Evolutionary conservation across 1,140 invertebrate species (phyloP).

Genomic region (Micrasema minimum): DNA sequence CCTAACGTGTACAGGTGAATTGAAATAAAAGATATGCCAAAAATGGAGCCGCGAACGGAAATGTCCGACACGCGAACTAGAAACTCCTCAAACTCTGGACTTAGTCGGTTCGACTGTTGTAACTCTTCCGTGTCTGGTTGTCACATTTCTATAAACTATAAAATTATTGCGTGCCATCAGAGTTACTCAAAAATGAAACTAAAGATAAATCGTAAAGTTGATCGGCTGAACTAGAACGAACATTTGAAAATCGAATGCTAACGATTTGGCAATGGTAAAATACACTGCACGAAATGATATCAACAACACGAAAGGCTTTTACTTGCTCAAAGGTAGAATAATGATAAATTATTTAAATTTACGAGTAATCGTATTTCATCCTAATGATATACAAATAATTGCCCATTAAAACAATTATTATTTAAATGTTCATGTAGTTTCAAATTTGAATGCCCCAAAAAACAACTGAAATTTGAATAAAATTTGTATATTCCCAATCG

Average conservation of each 20-base stretch:
- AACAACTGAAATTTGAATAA: too few species aligned
- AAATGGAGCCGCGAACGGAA: constrained; percentile 34
- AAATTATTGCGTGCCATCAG: constrained; percentile 7
- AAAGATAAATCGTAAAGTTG: constrained; percentile 1
- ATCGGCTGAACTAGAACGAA: not conserved
- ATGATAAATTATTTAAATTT: too few species aligned
- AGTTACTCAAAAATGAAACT: constrained; percentile 1
- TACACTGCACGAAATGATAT: not conserved
- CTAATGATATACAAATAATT: too few species aligned
- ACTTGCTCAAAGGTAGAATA: too few species aligned
- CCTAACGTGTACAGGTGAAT: not conserved
- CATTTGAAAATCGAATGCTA: constrained; percentile 1
- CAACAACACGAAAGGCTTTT: too few species aligned
- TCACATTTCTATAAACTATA: not conserved
- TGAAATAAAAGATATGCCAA: constrained; percentile 21
- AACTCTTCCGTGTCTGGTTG: constrained; percentile 13
- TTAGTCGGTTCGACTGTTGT: constrained; percentile 11
- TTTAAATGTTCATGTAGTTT: too few species aligned
- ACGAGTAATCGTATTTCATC: too few species aligned
- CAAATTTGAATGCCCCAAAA: too few species aligned
- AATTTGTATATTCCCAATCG: too few species aligned
- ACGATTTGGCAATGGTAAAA: constrained; percentile 2
- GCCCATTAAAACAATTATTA: too few species aligned
- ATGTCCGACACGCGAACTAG: constrained; percentile 34
- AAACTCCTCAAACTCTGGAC: constrained; percentile 27